A percentile compares a stretch with the other conserved stretches of the same genome.
Conservation (phyloP, 2,797 vertebrate genomes). For the Choloepus didactylus region DNA sequence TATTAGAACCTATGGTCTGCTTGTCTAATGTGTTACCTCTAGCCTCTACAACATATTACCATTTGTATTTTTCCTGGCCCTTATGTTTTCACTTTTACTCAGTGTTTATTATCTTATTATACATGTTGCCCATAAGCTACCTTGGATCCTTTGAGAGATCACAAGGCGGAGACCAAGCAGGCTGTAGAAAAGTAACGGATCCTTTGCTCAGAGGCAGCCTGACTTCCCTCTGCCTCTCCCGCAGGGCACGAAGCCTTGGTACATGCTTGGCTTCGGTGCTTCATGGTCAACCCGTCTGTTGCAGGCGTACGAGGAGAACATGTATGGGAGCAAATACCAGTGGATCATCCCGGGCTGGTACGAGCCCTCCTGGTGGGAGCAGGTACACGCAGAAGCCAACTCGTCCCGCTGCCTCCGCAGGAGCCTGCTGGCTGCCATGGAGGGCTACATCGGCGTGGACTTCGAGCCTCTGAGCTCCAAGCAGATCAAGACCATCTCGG, state of each 20-base stretch:
- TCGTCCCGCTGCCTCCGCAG: conserved; percentile 95
- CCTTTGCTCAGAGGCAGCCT: not conserved
- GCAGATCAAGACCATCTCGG: conserved; percentile 96
- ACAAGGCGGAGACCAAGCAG: not conserved
- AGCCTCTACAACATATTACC: not conserved
- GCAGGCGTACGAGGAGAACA: conserved; percentile 96
- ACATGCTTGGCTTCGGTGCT: not conserved
- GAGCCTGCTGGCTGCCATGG: conserved; percentile 97
- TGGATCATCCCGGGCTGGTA: conserved; percentile 99
- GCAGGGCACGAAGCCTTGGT: not conserved
- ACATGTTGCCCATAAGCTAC: not conserved
- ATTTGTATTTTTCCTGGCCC: not conserved
- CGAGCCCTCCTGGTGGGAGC: conserved; percentile 98
- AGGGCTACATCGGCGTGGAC: conserved; percentile 99
- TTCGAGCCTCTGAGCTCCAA: conserved; percentile 99
- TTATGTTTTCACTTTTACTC: not conserved
- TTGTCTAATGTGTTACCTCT: not conserved
- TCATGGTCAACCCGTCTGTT: conserved; percentile 47
- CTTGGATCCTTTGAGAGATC: not conserved
- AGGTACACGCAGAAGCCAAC: conserved; percentile 90
- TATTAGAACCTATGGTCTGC: not conserved
- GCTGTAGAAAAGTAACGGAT: not conserved
- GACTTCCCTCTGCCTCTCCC: not conserved
- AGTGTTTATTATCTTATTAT: conserved; percentile 9
- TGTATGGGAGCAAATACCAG: conserved; percentile 99